Evolutionary conservation across 2,888 invertebrate genomes (phyloP).

Genomic region (Luffia ferchaultella): DNA sequence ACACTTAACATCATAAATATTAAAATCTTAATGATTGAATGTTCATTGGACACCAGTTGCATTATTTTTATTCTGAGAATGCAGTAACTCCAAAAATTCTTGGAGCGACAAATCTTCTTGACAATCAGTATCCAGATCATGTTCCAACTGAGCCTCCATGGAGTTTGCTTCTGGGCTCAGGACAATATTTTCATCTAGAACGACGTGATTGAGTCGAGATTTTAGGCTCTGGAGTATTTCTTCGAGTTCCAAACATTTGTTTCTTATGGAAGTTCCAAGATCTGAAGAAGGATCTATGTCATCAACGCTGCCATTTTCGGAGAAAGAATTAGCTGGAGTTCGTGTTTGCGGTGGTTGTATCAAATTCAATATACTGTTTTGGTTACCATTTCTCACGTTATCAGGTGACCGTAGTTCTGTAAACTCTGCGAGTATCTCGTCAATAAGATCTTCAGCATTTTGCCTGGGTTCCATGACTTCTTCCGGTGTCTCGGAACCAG

Average conservation of each 20-base stretch:
- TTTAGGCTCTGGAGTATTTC: conserved; percentile 59
- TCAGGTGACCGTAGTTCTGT: conserved; percentile 46
- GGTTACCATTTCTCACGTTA: conserved; percentile 35
- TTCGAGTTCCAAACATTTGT: conserved; percentile 57
- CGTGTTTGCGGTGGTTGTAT: conserved; percentile 54
- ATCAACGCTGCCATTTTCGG: conserved; percentile 48
- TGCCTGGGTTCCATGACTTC: conserved; percentile 51
- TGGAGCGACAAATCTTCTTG: conserved; percentile 59
- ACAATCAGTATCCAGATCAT: conserved; percentile 59
- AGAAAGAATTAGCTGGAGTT: conserved; percentile 54
- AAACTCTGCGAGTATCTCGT: conserved; percentile 57
- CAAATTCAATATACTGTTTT: conserved; percentile 44
- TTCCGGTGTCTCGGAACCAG: conserved; percentile 46
- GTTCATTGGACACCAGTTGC: conserved; percentile 42
- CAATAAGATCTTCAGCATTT: conserved; percentile 57
- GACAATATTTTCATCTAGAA: conserved; percentile 56
- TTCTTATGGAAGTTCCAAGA: conserved; percentile 55
- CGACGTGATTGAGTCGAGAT: conserved; percentile 56
- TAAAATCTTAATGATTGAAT: conserved; percentile 9
- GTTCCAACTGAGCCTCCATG: conserved; percentile 54
- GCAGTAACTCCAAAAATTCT: conserved; percentile 55
- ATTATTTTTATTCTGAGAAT: conserved; percentile 52
- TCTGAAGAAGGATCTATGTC: conserved; percentile 60
- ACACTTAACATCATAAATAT: conserved; percentile 21
- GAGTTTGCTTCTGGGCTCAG: conserved; percentile 58